These are phyloP conservation scores for Acanthurus leucopareius DNA, from an alignment of 2,797 vertebrate species.

Conservation along the genomic window DNA sequence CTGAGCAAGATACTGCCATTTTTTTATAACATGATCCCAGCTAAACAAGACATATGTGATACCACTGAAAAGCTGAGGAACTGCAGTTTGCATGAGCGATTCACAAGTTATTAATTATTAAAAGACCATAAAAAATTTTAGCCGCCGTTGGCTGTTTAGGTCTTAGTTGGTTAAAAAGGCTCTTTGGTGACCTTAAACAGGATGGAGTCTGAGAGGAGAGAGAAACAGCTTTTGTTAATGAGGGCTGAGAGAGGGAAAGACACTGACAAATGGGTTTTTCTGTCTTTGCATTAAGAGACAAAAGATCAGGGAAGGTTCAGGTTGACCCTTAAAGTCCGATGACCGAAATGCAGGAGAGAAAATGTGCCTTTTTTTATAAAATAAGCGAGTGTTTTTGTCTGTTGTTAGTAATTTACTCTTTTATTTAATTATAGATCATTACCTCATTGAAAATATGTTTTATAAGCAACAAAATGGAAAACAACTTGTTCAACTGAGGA, in stretches of 20 bases:
- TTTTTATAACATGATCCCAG: too few species aligned
- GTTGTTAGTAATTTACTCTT: too few species aligned
- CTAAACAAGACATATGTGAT: too few species aligned
- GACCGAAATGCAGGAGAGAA: neutral
- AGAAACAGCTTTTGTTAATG: neutral
- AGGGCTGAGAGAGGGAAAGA: neutral
- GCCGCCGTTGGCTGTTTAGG: too few species aligned
- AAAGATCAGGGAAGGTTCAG: slow-evolving; percentile 13
- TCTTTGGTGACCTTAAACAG: slow-evolving; percentile 17
- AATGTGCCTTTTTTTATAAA: neutral
- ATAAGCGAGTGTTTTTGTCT: neutral
- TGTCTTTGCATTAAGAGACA: slow-evolving; percentile 4
- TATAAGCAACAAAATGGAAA: neutral
- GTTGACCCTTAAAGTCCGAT: neutral
- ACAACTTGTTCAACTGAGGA: neutral
- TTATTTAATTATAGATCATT: too few species aligned
- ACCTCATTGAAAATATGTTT: neutral
- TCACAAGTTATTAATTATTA: too few species aligned
- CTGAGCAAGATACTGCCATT: too few species aligned
- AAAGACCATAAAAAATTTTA: too few species aligned
- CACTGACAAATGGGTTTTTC: neutral
- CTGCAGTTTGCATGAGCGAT: too few species aligned
- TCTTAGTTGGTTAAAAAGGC: slow-evolving; percentile 1
- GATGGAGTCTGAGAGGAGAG: slow-evolving; percentile 2
- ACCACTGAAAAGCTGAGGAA: too few species aligned